Base-by-base conservation (phyloP, 1,140 invertebrate genomes). In the Euglossa dilemma region DNA sequence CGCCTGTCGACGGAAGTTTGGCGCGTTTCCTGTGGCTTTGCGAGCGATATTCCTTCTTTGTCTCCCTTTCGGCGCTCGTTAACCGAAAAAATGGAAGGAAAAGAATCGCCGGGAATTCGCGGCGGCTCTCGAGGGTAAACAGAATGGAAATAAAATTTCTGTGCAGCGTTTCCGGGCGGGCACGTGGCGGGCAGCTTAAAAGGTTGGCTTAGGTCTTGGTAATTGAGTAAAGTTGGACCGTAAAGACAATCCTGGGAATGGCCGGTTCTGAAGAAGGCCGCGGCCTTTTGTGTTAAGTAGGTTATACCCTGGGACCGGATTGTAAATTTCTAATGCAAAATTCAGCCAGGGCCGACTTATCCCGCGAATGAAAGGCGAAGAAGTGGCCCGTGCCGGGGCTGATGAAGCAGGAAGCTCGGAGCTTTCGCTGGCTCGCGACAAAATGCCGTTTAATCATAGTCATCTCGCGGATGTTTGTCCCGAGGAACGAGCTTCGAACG, bases 201-300 rank as follows among this genome's bases (percentile, higher is more conserved):
- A 52, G 52, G 50, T 66, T 56, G 71, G 52, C 36, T 54, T 63
- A 54, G 20, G 12, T 47, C 47, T 63, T 43, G 61, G 67, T 50
- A 70, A 80, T 71, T 61, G 57, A 59, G 67, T 52, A n/a, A 80
- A 80, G 57, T 47, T 80, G 20, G n/a, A n/a, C 43, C 36, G 25
- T 28, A 50, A 67, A 67, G 71, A 67, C 80, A 74, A 81, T 66
- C 43, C 36, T 18, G 36, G 45, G 56, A 71, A 70, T 52, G 67
- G 23, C 45, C 11, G 45, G 63, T 12, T 75, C 57, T 75, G n/a
- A 81, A 8, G 61, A 57, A 73, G 36, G 23, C n/a, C 25, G 66
- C 36, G 28, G 50, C 52, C 43, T 63, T 74, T 81, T 25, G 71
- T n/a, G 20, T 4, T 56, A 81, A 81, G 50, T 81, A 57, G 72